These are phyloP conservation scores for Todus mexicanus DNA, from an alignment of 2,797 vertebrate genomes.

Conservation along the genomic window DNA sequence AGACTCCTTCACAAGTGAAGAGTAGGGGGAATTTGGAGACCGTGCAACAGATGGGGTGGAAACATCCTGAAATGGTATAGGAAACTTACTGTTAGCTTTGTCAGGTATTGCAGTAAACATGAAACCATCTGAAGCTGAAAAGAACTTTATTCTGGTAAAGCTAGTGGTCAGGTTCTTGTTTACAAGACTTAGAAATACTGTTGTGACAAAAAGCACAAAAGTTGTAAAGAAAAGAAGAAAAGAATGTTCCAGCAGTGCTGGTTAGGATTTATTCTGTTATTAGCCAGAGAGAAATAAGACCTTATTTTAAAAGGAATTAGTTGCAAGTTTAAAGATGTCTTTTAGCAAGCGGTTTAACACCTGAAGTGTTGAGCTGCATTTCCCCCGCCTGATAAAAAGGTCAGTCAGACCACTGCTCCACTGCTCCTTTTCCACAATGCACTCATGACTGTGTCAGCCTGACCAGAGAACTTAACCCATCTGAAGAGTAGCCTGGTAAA, in stretches of 20 bases:
- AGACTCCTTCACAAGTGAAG: background rate
- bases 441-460: background rate
- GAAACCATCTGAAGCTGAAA: background rate
- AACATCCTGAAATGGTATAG: background rate
- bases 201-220: background rate
- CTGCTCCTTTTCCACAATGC: background rate
- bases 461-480: background rate
- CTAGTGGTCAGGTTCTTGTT: background rate
- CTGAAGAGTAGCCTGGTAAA: background rate
- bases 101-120: background rate
- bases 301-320: background rate
- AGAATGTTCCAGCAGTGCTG: background rate
- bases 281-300: background rate
- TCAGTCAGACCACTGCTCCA: background rate
- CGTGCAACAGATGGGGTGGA: background rate
- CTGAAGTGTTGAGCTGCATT: background rate
- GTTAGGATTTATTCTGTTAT: background rate
- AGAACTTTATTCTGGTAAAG: background rate
- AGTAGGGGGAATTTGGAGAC: background rate
- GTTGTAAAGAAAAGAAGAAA: background rate
- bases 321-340: background rate
- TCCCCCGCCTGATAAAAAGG: background rate
- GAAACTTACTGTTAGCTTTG: background rate
- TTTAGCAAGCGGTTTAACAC: background rate
- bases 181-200: background rate